phyloP scores from a whole-genome alignment of 2,797 vertebrate species.

The Nasua narica region DNA sequence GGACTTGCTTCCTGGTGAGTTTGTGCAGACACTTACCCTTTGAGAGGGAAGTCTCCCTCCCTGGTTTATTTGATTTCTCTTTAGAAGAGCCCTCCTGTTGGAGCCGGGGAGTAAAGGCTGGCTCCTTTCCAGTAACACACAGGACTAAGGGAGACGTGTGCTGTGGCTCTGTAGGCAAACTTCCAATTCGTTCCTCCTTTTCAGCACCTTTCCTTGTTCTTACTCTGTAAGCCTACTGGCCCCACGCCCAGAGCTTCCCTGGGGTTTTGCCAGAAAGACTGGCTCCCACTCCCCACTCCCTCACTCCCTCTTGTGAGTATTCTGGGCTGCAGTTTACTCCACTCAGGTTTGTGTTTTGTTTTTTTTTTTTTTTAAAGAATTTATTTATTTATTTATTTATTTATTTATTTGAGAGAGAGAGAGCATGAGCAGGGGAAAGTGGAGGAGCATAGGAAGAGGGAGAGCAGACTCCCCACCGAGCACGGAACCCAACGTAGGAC shows the following conservation, averaged over 20 bases:
- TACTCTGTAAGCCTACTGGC: neutral
- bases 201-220: neutral
- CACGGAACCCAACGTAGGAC: fast-evolving
- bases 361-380: neutral
- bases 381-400: neutral
- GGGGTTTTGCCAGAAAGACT: neutral
- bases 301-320: neutral
- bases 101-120: neutral
- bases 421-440: neutral
- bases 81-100: neutral
- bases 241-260: neutral
- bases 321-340: neutral
- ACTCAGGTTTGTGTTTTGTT: neutral
- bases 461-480: neutral
- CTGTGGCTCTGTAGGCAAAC: neutral
- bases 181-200: neutral
- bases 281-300: neutral
- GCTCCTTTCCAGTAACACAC: neutral
- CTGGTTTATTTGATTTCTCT: neutral
- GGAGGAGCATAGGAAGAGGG: neutral
- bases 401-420: neutral
- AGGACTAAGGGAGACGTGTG: neutral
- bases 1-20: neutral
- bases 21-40: neutral
- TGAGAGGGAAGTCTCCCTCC: neutral